Evolutionary conservation across 1,140 invertebrate species (phyloP).

Genomic region (Mactra quadrangularis): DNA sequence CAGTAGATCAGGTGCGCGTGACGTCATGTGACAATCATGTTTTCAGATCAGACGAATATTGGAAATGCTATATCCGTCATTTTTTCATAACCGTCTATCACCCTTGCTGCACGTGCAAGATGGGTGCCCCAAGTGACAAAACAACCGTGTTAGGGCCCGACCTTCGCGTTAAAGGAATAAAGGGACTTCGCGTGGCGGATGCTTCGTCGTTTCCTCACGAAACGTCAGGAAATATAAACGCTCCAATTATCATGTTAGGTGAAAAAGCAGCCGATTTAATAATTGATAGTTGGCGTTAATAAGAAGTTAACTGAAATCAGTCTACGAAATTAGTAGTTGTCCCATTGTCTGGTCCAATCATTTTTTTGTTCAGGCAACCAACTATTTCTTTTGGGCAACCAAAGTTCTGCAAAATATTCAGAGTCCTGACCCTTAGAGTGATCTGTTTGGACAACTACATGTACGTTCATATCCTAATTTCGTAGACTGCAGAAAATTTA

Average conservation of each 20-base stretch:
- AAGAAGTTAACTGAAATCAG: too few species aligned
- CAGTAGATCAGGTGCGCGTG: conserved; percentile 33
- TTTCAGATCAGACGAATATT: conserved; percentile 76
- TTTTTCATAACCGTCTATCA: conserved; percentile 89
- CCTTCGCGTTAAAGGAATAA: conserved; percentile 76
- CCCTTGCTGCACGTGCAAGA: conserved; percentile 95
- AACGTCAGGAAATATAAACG: conserved; percentile 89
- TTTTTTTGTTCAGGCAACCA: too few species aligned
- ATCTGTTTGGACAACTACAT: too few species aligned
- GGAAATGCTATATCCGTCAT: conserved; percentile 77
- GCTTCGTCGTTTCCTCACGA: conserved; percentile 70
- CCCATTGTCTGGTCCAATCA: too few species aligned
- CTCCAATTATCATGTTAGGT: conserved; percentile 92
- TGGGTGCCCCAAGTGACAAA: conserved; percentile 93
- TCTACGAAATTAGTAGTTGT: too few species aligned
- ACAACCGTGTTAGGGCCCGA: conserved; percentile 94
- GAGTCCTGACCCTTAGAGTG: too few species aligned
- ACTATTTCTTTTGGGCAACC: too few species aligned
- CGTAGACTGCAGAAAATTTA: too few species aligned
- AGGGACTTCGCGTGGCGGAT: conserved; percentile 67
- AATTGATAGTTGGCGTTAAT: too few species aligned
- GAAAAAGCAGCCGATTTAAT: conserved; percentile 94
- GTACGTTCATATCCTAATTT: too few species aligned
- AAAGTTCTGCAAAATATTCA: too few species aligned
- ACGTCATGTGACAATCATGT: conserved; percentile 44